These are phyloP conservation scores for Poecilia velifera DNA, from an alignment of 2,797 vertebrate species.

Conservation along the genomic window DNA sequence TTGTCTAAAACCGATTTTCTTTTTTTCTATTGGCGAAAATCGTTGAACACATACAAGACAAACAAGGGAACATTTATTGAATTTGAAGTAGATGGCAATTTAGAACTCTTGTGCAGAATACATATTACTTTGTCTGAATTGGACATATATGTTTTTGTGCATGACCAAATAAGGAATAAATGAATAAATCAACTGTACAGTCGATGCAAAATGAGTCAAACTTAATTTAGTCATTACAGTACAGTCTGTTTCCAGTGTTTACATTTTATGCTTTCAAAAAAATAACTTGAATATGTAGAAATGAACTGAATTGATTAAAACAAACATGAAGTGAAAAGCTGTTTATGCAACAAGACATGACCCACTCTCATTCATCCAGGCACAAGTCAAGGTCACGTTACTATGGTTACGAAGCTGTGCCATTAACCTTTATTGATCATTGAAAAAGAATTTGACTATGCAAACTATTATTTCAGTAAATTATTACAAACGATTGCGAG, in stretches of 20 bases:
- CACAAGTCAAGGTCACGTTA: background rate
- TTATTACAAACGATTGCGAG: background rate
- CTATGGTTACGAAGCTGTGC: background rate
- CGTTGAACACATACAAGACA: background rate
- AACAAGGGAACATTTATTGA: background rate
- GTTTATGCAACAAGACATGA: background rate
- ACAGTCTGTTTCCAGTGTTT: background rate
- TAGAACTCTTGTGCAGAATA: background rate
- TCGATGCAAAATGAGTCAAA: background rate
- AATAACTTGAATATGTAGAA: background rate
- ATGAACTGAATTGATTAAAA: background rate
- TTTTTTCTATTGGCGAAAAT: background rate
- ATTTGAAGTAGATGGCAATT: background rate
- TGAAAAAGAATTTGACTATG: background rate
- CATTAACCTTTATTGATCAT: background rate
- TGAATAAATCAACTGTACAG: background rate
- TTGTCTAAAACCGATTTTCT: background rate
- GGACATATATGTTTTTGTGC: background rate
- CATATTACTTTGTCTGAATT: background rate
- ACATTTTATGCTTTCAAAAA: background rate
- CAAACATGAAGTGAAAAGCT: background rate
- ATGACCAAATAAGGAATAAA: background rate
- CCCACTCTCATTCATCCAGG: background rate
- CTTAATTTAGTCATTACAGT: background rate
- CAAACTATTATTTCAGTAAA: background rate